Base-by-base conservation (phyloP, 2,113 vertebrate species). In the Pyxicephalus adspersus region DNA sequence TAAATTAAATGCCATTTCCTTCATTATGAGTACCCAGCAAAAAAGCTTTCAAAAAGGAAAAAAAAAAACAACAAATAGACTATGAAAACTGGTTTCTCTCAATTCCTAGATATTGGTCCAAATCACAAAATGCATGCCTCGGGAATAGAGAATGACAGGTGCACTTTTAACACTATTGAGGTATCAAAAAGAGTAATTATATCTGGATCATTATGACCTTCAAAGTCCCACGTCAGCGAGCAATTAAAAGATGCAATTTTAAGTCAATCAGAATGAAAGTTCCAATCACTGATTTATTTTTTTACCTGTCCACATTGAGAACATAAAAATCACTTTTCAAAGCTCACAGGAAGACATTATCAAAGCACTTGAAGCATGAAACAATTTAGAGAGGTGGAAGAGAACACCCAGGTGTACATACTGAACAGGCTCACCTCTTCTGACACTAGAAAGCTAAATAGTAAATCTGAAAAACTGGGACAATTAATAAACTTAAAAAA, bases 191-290 rank as follows among this genome's bases (percentile, higher is more conserved):
- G n/a, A 25, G 23, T 22, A 58, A 68, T 78, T 67, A 38, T 57
- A 45, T 11, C 50, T 1, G 23, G 20, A 57, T 28, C 23, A 71
- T 71, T 71, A 45, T 71, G 77, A 80, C 77, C 77, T 80, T 80
- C 58, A 7, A 25, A 19, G 22, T 25, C 54, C 16, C 31, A 29
- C 9, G 65, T 65, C 76, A 77, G 80, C 45, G 20, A 64, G 55
- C 52, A 17, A 50, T 38, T 60, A 26, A 63, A 57, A 71, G 65
- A 70, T 70, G 57, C 38, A 9, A 58, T 61, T 80, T 63, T 58
- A 81, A 97, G 94, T 89, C 95, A 97, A 97, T 96, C 93, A 91
- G 90, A 92, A 90, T 92, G 93, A 95, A 95, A 96, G 94, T 96
- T 96, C 94, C 95, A 94, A 92, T 94, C 92, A 88, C 93, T 96